Evolutionary conservation across 2,113 vertebrate genomes (phyloP), one percentile per base, ranked within the genome.

Genomic region (Apaloderma vittatum): DNA sequence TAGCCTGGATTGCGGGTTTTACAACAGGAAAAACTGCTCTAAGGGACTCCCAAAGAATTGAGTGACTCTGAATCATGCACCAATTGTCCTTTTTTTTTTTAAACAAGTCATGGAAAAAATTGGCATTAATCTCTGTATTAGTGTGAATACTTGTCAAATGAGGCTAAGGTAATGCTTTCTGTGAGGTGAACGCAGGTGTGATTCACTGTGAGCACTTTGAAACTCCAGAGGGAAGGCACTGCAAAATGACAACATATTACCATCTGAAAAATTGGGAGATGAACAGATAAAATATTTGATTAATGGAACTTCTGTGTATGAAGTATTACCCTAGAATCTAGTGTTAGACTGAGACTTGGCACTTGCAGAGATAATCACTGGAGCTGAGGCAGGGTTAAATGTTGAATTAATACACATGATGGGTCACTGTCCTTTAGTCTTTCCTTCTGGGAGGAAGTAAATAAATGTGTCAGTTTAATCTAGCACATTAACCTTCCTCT

Each of bases 401-500:
- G 75, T 57, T 82, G 93, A 72, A 85, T 94, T 94, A 94, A 89
- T 79, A 89, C 66, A 72, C 37, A n/a, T 49, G 83, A 78, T 72
- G 94, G 76, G 88, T 92, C 88, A 91, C 86, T 4, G 7, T 89
- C 86, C 62, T 91, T 87, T 81, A 65, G 30, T 75, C 66, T 93
- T 93, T 88, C 66, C 74, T 92, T 76, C 80, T 91, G 5, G 2
- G 49, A 85, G 58, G 95, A 97, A 94, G 93, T 93, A 96, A 96
- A 97, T 94, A 96, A 92, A 96, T 91, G 86, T 95, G 93, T 85
- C 88, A 76, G 83, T 67, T 94, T 96, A 95, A 95, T 92, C 91
- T 96, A 87, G 73, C 83, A 91, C 86, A 85, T 95, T 95, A 96
- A 94, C 94, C 78, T 95, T 76, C 54, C 74, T 85, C 91, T 94